Evolutionary conservation across 1,140 invertebrate species (phyloP), one percentile per base, ranked within the genome.

Genomic region (Aethina tumida): DNA sequence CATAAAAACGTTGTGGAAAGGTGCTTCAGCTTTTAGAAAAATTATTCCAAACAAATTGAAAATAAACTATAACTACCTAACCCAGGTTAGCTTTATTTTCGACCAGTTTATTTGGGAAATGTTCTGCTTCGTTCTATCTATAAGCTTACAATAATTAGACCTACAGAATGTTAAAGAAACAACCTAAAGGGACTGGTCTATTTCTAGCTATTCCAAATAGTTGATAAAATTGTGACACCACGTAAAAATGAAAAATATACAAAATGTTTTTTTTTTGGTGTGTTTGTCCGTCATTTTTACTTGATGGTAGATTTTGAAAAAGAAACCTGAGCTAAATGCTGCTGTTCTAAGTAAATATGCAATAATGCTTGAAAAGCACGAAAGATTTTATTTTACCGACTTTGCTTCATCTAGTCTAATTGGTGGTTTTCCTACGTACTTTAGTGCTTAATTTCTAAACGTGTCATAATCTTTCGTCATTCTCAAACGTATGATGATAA

Each of bases 301-400:
- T 42, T 19, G 13, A 36, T 36, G n/a, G n/a, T n/a, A n/a, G n/a
- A n/a, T n/a, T n/a, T n/a, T n/a, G n/a, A 7, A 29, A 46, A 44
- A 48, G 31, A 45, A 53, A 53, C 52, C 52, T 53, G 52, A 53
- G 52, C 52, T 47, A 51, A 51, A 52, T 47, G 49, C 4, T 27
- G 9, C 14, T 27, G 9, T 27, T 12, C 25, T 12, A 3, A 12
- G 14, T 13, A 3, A 27, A 27, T 27, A 27, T n/a, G 10, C 10
- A 27, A 12, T 5, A 3, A 12, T 27, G 25, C 9, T 25, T 40
- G 17, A 17, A 15, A 20, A 40, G 30, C n/a, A 31, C 9, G 9
- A 31, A 31, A 12, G n/a, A 9, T 14, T 12, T 12, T 18, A 31
- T 16, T 4, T 31, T 3, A 31, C n/a, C 14, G 25, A 27, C 14